Percentiles rank a stretch among this genome's conserved stretches.
phyloP scores from a whole-genome alignment of 2,113 vertebrate genomes.

The Furnarius figulus region DNA sequence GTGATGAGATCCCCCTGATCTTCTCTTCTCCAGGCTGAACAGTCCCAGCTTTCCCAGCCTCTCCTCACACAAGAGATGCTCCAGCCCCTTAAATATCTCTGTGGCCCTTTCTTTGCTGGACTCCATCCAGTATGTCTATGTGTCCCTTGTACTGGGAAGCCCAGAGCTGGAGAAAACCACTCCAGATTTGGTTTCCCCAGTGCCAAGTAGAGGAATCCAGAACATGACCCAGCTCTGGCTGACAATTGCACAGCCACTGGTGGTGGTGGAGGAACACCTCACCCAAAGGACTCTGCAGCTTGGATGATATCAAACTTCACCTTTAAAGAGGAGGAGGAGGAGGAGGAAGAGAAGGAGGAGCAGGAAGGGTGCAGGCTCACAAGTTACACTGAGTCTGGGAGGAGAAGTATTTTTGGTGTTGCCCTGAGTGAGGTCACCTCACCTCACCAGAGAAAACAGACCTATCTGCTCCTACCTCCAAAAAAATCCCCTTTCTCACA shows the following conservation, averaged over 20 bases:
- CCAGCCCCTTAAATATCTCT: neutral
- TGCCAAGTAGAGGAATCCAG: neutral
- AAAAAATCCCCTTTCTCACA: neutral
- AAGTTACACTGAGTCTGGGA: accelerated
- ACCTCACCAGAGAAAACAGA: neutral
- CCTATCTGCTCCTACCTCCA: neutral
- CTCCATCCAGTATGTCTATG: neutral
- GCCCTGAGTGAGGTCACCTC: neutral
- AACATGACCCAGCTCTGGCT: neutral
- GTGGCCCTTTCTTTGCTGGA: neutral
- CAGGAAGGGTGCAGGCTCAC: neutral
- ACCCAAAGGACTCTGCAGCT: neutral
- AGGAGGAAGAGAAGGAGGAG: neutral
- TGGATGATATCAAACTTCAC: neutral
- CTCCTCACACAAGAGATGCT: neutral
- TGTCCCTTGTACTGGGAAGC: neutral
- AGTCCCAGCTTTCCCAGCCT: neutral
- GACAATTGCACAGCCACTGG: neutral
- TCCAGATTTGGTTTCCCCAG: neutral
- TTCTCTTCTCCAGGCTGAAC: neutral
- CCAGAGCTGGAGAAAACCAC: neutral
- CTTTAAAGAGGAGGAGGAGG: neutral
- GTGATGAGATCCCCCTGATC: neutral
- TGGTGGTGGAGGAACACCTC: neutral
- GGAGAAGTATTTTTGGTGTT: neutral